Percentiles rank a stretch among this genome's conserved stretches.
Evolutionary conservation across 1,140 invertebrate species (phyloP).

Genomic region (Pteromalus puparum): DNA sequence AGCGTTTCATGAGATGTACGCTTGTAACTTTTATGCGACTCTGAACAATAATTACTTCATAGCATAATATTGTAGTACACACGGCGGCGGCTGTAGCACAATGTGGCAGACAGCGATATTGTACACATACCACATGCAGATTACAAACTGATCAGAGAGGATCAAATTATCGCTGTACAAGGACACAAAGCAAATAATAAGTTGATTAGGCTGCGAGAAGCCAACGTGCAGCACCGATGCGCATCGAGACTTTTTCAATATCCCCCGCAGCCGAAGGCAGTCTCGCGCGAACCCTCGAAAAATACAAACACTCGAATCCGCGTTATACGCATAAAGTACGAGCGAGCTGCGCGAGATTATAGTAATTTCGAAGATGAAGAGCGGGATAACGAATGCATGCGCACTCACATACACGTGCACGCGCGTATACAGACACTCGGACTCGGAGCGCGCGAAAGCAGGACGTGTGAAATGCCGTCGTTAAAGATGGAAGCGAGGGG

Average conservation of each 20-base stretch:
- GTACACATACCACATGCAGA: too few relatives aligned
- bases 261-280: not conserved
- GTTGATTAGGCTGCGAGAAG: too few relatives aligned
- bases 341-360: conserved; percentile 32
- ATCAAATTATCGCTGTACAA: too few relatives aligned
- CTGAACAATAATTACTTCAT: too few relatives aligned
- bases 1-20: too few relatives aligned
- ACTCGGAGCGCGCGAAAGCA: conserved; percentile 46
- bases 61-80: too few relatives aligned
- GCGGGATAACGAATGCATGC: conserved; percentile 49
- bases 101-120: too few relatives aligned
- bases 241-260: not conserved
- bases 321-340: not conserved
- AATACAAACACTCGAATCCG: not conserved
- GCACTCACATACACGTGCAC: conserved; percentile 25
- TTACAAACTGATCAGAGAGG: too few relatives aligned
- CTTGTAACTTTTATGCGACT: too few relatives aligned
- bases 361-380: conserved; percentile 50
- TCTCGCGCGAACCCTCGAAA: not conserved
- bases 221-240: not conserved
- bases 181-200: too few relatives aligned
- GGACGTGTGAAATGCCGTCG: conserved; percentile 61
- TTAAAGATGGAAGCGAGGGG: conserved; percentile 41
- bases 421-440: not conserved
- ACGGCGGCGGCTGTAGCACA: too few relatives aligned